Evolutionary conservation across 1,140 invertebrate genomes (phyloP).

Genomic region (Lutraria rhynchaena): DNA sequence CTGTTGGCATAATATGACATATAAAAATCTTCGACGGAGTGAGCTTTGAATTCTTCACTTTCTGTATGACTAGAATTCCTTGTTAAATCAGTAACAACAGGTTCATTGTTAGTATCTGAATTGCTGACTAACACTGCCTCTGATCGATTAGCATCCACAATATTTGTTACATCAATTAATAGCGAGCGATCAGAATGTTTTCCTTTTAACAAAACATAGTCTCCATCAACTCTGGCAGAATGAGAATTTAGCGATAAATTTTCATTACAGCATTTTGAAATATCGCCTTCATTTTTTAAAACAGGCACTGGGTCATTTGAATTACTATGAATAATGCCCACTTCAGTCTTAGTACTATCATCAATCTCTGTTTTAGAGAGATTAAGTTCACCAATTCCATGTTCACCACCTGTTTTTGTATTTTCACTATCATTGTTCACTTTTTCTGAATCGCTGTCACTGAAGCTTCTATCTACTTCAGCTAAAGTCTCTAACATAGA

Average conservation of each 20-base stretch:
- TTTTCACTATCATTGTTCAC: background rate
- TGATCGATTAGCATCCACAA: too few species aligned
- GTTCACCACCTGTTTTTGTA: background rate
- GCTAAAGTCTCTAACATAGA: slow-evolving; percentile 40
- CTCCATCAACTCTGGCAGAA: background rate
- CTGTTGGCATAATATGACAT: slow-evolving; percentile 32
- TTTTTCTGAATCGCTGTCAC: slow-evolving; percentile 18
- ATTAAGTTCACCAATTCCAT: background rate
- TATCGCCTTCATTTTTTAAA: too few species aligned
- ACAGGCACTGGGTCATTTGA: too few species aligned
- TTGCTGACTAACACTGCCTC: too few species aligned
- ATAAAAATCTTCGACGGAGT: slow-evolving; percentile 1
- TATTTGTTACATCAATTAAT: background rate
- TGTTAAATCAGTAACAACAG: too few species aligned
- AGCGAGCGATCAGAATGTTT: background rate
- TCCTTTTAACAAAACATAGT: slow-evolving; percentile 1
- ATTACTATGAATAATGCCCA: too few species aligned
- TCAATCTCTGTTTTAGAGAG: background rate
- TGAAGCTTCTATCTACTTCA: slow-evolving; percentile 47
- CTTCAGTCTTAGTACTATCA: too few species aligned
- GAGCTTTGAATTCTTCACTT: too few species aligned
- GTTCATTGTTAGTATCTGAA: too few species aligned
- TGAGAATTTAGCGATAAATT: background rate
- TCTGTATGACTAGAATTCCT: too few species aligned
- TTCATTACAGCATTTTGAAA: too few species aligned